phyloP scores from a whole-genome alignment of 2,113 vertebrate genomes.

The Chionomys nivalis region DNA sequence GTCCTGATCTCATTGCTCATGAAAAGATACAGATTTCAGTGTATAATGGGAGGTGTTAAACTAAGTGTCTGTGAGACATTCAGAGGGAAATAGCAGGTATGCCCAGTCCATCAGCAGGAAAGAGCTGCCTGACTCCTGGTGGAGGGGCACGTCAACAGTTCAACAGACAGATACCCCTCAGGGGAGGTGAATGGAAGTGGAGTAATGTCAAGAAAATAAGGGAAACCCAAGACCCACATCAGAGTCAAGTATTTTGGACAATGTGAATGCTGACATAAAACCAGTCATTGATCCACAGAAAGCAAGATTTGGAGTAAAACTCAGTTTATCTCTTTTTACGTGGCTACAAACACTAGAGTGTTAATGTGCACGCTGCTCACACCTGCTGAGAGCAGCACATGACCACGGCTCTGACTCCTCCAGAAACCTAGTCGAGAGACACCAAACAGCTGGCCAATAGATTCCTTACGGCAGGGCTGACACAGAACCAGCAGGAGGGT shows the following conservation, averaged over 20 bases:
- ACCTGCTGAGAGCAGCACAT: not conserved
- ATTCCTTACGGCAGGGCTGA: not conserved
- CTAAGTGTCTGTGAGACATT: not conserved
- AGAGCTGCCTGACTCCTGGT: not conserved
- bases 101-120: not conserved
- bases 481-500: not conserved
- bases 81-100: not conserved
- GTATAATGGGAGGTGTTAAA: not conserved
- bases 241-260: slow-evolving; percentile 8
- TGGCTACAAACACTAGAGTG: slow-evolving; percentile 10
- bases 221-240: not conserved
- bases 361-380: not conserved
- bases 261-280: slow-evolving; percentile 24
- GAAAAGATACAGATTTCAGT: not conserved
- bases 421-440: slow-evolving; percentile 40
- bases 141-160: rapidly evolving
- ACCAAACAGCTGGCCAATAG: not conserved
- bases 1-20: not conserved
- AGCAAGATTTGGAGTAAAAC: not conserved
- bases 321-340: not conserved
- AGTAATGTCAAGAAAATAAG: not conserved
- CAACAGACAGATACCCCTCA: not conserved
- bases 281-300: not conserved
- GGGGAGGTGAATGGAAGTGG: rapidly evolving
- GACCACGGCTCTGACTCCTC: not conserved